A percentile compares a stretch with the other conserved stretches of the same genome.
phyloP scores from a whole-genome alignment of 1,140 invertebrate species.

The Dendroctonus ponderosae region DNA sequence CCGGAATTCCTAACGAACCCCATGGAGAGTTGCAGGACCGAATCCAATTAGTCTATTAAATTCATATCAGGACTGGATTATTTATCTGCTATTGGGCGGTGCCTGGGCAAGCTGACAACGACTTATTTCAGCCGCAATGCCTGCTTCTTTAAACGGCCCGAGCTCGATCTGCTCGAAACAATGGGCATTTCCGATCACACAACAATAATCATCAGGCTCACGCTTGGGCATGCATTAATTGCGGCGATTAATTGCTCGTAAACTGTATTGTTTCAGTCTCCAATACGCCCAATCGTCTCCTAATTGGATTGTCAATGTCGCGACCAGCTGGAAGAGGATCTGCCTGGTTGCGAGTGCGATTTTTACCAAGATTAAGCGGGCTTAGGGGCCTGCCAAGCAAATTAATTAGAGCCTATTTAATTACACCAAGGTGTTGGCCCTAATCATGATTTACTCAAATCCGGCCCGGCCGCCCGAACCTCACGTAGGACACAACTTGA shows the following conservation, averaged over 20 bases:
- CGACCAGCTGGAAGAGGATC: constrained; percentile 5
- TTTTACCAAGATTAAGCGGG: not conserved
- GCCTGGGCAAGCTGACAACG: too few species aligned
- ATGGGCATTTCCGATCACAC: not conserved
- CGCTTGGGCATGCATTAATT: constrained; percentile 17
- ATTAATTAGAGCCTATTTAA: constrained; percentile 31
- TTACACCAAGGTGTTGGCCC: constrained; percentile 30
- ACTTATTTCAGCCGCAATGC: not conserved
- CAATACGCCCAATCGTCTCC: constrained; percentile 27
- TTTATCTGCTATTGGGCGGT: constrained; percentile 5
- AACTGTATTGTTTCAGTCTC: constrained; percentile 16
- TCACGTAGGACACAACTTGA: constrained; percentile 31
- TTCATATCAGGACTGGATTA: constrained; percentile 11
- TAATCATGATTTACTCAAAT: constrained; percentile 33
- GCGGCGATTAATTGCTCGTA: constrained; percentile 28
- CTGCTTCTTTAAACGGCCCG: not conserved
- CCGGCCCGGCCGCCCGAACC: constrained; percentile 22
- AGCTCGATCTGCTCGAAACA: not conserved
- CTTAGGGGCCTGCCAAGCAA: constrained; percentile 11
- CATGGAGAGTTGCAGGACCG: constrained; percentile 6
- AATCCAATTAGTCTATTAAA: constrained; percentile 26
- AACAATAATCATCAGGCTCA: constrained; percentile 19
- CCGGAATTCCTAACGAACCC: constrained; percentile 36
- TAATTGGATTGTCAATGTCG: constrained; percentile 27
- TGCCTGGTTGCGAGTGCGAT: too few species aligned